phyloP scores from a whole-genome alignment of 64 coral and sea anemone species.

The Cladopsammia gracilis region DNA sequence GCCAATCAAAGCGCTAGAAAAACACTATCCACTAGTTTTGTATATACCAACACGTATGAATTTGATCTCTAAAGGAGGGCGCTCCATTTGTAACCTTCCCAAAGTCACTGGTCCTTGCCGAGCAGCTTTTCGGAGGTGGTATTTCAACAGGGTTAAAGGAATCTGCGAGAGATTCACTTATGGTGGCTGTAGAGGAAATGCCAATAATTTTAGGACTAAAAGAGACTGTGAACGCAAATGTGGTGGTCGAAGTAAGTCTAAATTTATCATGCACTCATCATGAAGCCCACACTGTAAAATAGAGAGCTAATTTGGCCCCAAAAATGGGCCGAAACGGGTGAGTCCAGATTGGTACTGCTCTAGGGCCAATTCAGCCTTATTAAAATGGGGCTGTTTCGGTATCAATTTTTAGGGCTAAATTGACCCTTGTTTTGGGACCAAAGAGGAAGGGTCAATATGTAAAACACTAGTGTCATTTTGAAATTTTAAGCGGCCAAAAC shows the following conservation, averaged over 20 bases:
- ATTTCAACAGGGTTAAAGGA: conserved; percentile 19
- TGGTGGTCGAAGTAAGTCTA: neutral
- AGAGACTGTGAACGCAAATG: conserved; percentile 54
- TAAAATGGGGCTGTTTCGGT: conserved; percentile 50
- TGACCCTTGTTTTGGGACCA: conserved; percentile 50
- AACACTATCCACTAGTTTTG: no score
- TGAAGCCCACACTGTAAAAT: conserved; percentile 43
- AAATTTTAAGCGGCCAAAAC: conserved; percentile 59
- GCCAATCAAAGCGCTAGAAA: no score
- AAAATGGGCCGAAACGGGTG: conserved; percentile 71
- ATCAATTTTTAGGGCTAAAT: conserved; percentile 59
- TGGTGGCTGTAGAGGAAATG: conserved; percentile 70
- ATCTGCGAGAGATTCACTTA: conserved; percentile 55
- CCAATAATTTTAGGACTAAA: conserved; percentile 50
- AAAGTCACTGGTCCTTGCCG: conserved; percentile 68
- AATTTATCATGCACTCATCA: no score
- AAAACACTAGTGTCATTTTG: conserved; percentile 43
- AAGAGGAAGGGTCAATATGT: conserved; percentile 54
- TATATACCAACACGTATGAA: no score
- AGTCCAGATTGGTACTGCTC: conserved; percentile 52
- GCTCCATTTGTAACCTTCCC: conserved; percentile 18
- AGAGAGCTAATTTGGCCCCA: conserved; percentile 54
- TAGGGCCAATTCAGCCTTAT: conserved; percentile 61
- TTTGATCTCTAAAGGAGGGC: no score
- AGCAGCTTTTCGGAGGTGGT: conserved; percentile 58